Base-by-base conservation (phyloP, 2,888 invertebrate genomes). In the Lithophane semibrunnea region DNA sequence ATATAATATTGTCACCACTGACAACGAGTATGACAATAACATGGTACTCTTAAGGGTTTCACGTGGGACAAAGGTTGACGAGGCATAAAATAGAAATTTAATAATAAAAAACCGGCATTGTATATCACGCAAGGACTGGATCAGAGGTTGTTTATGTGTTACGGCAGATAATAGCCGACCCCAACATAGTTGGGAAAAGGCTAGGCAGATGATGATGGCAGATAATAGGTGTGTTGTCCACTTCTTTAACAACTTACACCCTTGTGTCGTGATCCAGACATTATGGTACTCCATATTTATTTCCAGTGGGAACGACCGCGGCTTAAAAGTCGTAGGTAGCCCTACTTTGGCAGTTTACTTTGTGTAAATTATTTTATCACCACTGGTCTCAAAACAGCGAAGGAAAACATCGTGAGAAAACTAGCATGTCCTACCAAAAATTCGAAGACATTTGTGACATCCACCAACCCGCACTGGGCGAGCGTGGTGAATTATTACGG, bases 61-160 rank as follows among this genome's bases (percentile, higher is more conserved):
- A 5, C 37, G 3, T 8, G 47, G 21, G 42, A 66, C 54, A 75
- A 82, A 75, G 76, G 60, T 66, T 61, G 29, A 3, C 29, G 66
- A 75, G 54, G 61, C 82, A 54, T 82, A 56, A 66, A 79, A 81
- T 42, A 66, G 47, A 66, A 66, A 66, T n/a, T 81, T 75, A 54
- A 74, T 74, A 52, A 66, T 66, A 81, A n/a, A 44, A 24, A 37
- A 52, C 56, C 44, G 42, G 78, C 52, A 42, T 52, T 37, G 0
- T 12, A 54, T 29, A 52, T 60, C 52, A 75, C 61, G 5, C 49
- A 29, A n/a, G 44, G 29, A 29, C 21, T 18, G 37, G 52, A 77
- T 77, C 66, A 66, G 24, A n/a, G 49, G 52, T 44, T 52, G 21
- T 61, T 49, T 49, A 64, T 80, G 49, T 64, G 5, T 56, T 49